phyloP scores from a whole-genome alignment of 1,140 invertebrate genomes.

The Drosophila tani region DNA sequence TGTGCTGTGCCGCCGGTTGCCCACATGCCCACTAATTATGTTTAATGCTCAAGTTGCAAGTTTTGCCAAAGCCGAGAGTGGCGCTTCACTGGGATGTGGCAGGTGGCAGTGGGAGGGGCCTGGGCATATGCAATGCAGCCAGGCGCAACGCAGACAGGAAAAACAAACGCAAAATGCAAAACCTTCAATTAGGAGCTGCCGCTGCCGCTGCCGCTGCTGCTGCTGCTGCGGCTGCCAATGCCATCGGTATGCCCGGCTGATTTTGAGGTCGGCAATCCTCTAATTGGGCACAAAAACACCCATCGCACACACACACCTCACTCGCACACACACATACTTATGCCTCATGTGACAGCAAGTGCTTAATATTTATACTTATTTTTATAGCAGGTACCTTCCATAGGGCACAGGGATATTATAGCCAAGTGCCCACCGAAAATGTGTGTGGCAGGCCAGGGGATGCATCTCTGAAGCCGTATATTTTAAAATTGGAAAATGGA shows the following conservation, averaged over 20 bases:
- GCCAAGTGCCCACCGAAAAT: background rate
- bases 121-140: slow-evolving; percentile 37
- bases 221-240: slow-evolving; percentile 57
- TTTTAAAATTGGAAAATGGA: no score
- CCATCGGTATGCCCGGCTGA: slow-evolving; percentile 68
- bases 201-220: slow-evolving; percentile 12
- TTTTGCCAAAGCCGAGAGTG: slow-evolving; percentile 36
- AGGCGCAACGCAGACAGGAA: slow-evolving; percentile 62
- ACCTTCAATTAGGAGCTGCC: slow-evolving; percentile 72
- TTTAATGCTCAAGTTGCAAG: slow-evolving; percentile 69
- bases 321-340: background rate
- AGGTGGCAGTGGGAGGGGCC: background rate
- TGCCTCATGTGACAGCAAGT: background rate
- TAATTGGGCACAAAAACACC: slow-evolving; percentile 61
- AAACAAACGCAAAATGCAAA: slow-evolving; percentile 74
- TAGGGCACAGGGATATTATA: background rate
- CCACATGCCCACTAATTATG: slow-evolving; percentile 74
- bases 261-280: slow-evolving; percentile 66
- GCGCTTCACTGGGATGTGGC: background rate
- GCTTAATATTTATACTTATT: slow-evolving; percentile 3
- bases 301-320: background rate
- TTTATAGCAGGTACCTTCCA: background rate
- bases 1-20: slow-evolving; percentile 3
- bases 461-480: no score
- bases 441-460: background rate